Base-by-base conservation (phyloP, 64 coral and sea anemone genomes). In the Pocillopora damicornis region DNA sequence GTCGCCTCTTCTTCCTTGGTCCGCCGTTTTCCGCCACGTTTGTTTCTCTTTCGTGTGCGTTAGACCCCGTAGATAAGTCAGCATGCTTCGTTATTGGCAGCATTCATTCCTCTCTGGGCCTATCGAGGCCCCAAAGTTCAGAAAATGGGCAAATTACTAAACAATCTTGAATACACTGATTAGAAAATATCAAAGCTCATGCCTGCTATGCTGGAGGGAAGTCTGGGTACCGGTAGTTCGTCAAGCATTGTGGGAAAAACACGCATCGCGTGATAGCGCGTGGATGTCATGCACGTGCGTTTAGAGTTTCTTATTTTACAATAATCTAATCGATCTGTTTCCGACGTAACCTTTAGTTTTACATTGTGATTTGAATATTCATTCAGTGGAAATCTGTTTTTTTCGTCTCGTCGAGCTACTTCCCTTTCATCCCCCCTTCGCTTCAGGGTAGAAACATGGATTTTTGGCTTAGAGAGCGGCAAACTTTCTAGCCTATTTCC, bases 51-150 rank as follows among this genome's bases (percentile, higher is more conserved):
- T 88, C 88, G 63, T 93, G 88, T 82, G 87, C 87, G 83, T 82
- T 76, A 76, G 94, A 87, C 76, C 76, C 90, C 77, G 72, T 87
- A 93, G 79, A 87, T 73, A 93, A 75, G 82, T 97, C 94, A 93
- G 92, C 94, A 97, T 97, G 75, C 88, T 93, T 93, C 88, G 91
- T 88, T 97, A 86, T 89, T 93, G 94, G 94, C 94, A 97, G 94
- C 94, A 97, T 97, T 97, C 94, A 97, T 97, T 97, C 91, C 94
- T 93, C 78, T 87, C 66, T 90, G 88, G 94, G 89, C 91, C 76
- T 75, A 66, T 9, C 79, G 68, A 90, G 74, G 88, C 91, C 88
- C 90, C 88, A 89, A 79, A 86, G 80, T 63, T 61, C 15, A 60
- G 73, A 76, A 42, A 86, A 91, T 64, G 25, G 37, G 15, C 59